phyloP scores from a whole-genome alignment of 1,140 invertebrate species.

The Heliconius hermathena region DNA sequence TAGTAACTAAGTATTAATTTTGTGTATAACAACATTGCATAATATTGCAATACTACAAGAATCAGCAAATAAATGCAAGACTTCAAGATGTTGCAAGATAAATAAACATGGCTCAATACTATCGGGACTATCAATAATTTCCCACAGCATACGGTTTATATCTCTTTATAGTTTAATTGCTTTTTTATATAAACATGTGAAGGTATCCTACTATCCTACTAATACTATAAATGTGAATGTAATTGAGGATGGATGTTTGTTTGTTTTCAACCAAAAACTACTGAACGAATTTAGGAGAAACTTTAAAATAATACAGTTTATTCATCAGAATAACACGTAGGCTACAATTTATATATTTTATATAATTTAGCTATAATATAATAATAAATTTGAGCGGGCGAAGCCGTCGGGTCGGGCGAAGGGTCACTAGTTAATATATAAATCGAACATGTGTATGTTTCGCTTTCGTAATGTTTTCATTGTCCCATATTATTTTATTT shows the following conservation, averaged over 20 bases:
- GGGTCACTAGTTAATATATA: background rate
- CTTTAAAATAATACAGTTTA: no score
- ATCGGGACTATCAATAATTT: background rate
- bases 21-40: no score
- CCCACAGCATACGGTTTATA: background rate
- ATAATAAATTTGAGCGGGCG: no score
- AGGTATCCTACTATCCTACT: background rate
- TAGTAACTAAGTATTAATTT: no score
- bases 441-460: conserved; percentile 31
- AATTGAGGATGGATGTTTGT: no score
- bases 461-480: conserved; percentile 51
- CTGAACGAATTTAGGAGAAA: no score
- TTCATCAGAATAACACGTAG: no score
- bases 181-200: conserved; percentile 28
- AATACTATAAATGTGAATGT: no score
- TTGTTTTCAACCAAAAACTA: no score
- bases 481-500: conserved; percentile 58
- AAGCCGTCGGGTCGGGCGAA: no score
- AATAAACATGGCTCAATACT: background rate
- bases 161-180: conserved; percentile 4
- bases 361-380: no score
- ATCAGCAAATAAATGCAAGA: background rate
- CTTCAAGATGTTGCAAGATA: background rate
- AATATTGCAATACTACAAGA: background rate
- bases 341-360: no score